Evolutionary conservation across 2,113 vertebrate species (phyloP).

Genomic region (Pseudorectes ferrugineus): DNA sequence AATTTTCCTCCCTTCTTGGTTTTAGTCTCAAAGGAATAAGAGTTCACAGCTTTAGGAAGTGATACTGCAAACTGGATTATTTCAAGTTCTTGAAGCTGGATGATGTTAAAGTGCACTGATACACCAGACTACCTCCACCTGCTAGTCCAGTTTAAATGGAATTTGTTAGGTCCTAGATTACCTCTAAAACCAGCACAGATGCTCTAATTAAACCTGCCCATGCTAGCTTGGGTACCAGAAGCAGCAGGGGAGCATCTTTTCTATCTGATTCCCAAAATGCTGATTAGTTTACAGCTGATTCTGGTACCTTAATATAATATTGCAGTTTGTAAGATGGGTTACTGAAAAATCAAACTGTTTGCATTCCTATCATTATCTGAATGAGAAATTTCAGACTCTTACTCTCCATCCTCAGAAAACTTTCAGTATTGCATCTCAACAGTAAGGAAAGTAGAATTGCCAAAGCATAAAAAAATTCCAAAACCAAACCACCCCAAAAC

Average conservation of each 20-base stretch:
- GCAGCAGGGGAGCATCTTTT: neutral
- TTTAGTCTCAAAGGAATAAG: neutral
- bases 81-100: neutral
- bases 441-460: neutral
- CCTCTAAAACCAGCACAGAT: neutral
- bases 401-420: neutral
- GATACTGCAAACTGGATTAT: neutral
- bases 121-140: neutral
- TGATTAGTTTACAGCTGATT: neutral
- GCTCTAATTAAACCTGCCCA: neutral
- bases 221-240: neutral
- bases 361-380: neutral
- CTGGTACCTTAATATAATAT: neutral
- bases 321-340: neutral
- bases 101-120: neutral
- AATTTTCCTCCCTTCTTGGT: neutral
- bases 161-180: neutral
- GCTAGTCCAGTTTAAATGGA: neutral
- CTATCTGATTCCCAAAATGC: neutral
- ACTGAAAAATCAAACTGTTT: neutral
- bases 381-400: neutral
- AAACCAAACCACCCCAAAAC: neutral
- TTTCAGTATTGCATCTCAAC: neutral
- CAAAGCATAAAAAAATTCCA: neutral
- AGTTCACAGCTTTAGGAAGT: neutral